Conservation (phyloP, 2,797 vertebrate species). For the Pseudocheirus occidentalis region DNA sequence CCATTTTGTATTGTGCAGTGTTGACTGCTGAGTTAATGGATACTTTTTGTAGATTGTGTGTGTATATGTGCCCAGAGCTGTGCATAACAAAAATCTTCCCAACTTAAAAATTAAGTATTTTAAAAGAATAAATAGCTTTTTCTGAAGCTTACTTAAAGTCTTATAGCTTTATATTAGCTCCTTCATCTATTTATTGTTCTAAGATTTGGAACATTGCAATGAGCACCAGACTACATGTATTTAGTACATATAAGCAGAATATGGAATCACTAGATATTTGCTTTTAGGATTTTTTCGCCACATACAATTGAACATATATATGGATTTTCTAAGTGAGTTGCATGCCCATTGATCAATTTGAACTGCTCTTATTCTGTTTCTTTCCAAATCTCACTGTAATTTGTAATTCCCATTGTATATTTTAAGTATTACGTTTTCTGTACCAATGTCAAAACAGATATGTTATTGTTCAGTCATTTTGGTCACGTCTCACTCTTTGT, state of each 20-base stretch:
- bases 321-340: constrained; percentile 49
- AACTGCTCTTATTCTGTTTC: constrained; percentile 6
- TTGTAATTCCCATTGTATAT: constrained; percentile 39
- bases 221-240: constrained; percentile 38
- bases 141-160: not conserved
- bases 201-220: constrained; percentile 30
- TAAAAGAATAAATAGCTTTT: constrained; percentile 35
- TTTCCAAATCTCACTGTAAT: constrained; percentile 45
- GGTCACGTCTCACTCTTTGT: not conserved
- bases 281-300: constrained; percentile 40
- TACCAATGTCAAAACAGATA: not conserved
- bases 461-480: not conserved
- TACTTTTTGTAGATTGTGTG: not conserved
- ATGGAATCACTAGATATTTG: not conserved
- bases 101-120: constrained; percentile 16
- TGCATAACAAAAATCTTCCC: not conserved
- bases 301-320: not conserved
- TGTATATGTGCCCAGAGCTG: not conserved
- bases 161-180: constrained; percentile 3
- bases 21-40: constrained; percentile 12
- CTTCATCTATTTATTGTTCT: constrained; percentile 27
- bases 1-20: constrained; percentile 24
- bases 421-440: not conserved
- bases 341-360: not conserved
- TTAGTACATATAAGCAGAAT: constrained; percentile 47